Evolutionary conservation across 2,113 vertebrate genomes (phyloP).

Genomic region (Psittacara wagleri): DNA sequence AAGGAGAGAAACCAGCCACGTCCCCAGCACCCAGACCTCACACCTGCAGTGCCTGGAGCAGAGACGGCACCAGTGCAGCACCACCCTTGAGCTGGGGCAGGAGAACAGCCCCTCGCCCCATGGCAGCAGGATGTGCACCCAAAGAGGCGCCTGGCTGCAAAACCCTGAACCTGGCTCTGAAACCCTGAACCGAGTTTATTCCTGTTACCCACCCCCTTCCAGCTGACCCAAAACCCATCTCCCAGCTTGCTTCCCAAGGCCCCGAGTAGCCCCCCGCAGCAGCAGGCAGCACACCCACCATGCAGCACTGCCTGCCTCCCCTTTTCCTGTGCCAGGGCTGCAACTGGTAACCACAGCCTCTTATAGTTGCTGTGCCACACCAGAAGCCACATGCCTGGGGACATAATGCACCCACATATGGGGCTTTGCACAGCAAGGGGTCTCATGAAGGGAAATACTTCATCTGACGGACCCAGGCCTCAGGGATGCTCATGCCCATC

Average conservation of each 20-base stretch:
- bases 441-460: not conserved
- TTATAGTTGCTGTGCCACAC: not conserved
- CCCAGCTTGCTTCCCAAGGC: not conserved
- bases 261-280: rapidly evolving
- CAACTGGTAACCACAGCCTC: too few relatives aligned
- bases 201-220: not conserved
- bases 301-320: not conserved
- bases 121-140: rapidly evolving
- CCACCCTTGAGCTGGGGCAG: not conserved
- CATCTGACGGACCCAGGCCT: not conserved
- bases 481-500: not conserved
- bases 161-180: not conserved
- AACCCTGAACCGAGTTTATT: not conserved
- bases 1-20: rapidly evolving
- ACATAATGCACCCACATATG: rapidly evolving
- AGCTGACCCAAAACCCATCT: not conserved
- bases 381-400: not conserved
- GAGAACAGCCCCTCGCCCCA: not conserved
- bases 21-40: not conserved
- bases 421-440: not conserved
- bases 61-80: rapidly evolving
- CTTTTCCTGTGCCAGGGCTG: not conserved
- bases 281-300: not conserved
- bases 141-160: not conserved
- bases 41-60: rapidly evolving